Conservation (phyloP, 2,888 invertebrate genomes). For the Taenaris catops region DNA sequence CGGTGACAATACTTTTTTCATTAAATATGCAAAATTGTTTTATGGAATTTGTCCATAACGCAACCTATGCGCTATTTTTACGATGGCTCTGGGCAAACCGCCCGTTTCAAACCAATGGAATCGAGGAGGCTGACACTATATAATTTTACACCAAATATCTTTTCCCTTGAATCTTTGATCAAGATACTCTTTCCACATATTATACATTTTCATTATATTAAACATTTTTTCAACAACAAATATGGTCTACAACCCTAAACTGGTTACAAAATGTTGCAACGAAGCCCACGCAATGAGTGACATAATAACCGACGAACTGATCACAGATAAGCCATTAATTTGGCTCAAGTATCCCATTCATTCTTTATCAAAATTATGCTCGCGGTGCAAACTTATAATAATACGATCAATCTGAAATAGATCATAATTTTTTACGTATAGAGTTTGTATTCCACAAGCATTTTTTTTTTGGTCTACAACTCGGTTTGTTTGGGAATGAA, state of each 20-base stretch:
- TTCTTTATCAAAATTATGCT: conserved; percentile 48
- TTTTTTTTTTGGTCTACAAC: conserved; percentile 3
- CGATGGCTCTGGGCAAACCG: too few relatives aligned
- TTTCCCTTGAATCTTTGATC: too few relatives aligned
- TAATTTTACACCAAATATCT: too few relatives aligned
- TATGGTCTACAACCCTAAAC: conserved; percentile 44
- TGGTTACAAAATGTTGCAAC: conserved; percentile 41
- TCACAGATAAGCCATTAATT: conserved; percentile 74
- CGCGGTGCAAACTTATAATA: conserved; percentile 28
- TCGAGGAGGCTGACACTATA: too few relatives aligned
- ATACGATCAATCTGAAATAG: conserved; percentile 10
- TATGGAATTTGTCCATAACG: too few relatives aligned
- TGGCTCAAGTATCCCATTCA: conserved; percentile 68
- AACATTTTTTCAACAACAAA: too few relatives aligned
- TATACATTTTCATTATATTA: too few relatives aligned
- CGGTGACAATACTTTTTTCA: too few relatives aligned
- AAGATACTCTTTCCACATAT: too few relatives aligned
- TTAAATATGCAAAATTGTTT: too few relatives aligned
- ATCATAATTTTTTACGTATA: conserved; percentile 17
- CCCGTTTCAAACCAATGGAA: too few relatives aligned
- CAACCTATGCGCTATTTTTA: too few relatives aligned
- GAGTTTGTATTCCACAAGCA: conserved; percentile 18
- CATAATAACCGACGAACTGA: conserved; percentile 66
- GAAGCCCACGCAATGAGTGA: conserved; percentile 61
- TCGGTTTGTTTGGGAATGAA: conserved; percentile 30